Conservation (phyloP, 2,113 vertebrate species). For the Girardinichthys multiradiatus region DNA sequence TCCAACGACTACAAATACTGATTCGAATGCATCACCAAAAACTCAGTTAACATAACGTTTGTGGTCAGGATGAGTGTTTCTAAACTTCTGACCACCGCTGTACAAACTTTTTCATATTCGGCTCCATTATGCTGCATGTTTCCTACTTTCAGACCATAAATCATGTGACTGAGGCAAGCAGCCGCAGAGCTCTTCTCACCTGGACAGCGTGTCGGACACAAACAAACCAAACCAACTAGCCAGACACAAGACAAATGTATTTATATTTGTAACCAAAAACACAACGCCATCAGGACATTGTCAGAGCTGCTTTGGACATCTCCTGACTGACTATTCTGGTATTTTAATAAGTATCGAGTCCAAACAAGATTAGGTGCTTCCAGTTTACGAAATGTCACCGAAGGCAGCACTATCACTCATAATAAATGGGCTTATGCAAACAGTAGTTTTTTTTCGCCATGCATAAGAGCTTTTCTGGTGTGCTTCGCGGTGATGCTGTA, state of each 20-base stretch:
- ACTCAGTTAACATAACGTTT: neutral
- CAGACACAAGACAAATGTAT: slow-evolving; percentile 83
- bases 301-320: slow-evolving; percentile 70
- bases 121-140: slow-evolving; percentile 37
- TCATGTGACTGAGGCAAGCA: slow-evolving; percentile 75
- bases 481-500: slow-evolving; percentile 74
- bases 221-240: slow-evolving; percentile 54
- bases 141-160: slow-evolving; percentile 73
- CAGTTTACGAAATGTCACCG: slow-evolving; percentile 84
- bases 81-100: slow-evolving; percentile 21
- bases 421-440: slow-evolving; percentile 88
- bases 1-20: neutral
- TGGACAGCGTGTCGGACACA: slow-evolving; percentile 68
- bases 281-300: slow-evolving; percentile 76
- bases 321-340: slow-evolving; percentile 77
- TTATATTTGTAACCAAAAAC: slow-evolving; percentile 80
- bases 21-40: neutral
- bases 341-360: slow-evolving; percentile 86
- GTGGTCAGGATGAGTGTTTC: slow-evolving; percentile 1
- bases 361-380: slow-evolving; percentile 85
- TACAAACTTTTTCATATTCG: slow-evolving; percentile 65
- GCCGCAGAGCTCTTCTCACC: slow-evolving; percentile 73
- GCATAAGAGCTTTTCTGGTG: slow-evolving; percentile 82
- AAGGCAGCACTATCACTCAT: slow-evolving; percentile 85
- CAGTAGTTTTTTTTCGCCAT: slow-evolving; percentile 80